phyloP scores from a whole-genome alignment of 2,113 vertebrate species.

The Cyanocitta stelleri region DNA sequence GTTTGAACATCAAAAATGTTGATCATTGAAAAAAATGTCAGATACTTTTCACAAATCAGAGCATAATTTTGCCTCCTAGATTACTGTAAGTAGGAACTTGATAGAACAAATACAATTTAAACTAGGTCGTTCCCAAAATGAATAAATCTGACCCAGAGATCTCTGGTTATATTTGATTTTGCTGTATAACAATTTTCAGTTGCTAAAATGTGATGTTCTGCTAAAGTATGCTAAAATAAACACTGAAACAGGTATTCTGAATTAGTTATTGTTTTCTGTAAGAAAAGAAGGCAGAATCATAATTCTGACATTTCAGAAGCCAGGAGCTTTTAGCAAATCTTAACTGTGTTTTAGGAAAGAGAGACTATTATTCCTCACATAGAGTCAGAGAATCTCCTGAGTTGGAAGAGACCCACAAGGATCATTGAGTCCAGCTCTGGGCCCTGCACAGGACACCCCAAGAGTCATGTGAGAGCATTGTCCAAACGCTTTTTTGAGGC shows the following conservation, averaged over 20 bases:
- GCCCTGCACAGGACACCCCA: neutral
- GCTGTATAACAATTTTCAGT: neutral
- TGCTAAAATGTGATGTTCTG: neutral
- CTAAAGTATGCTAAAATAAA: neutral
- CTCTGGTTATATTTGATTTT: neutral
- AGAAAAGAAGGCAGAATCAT: neutral
- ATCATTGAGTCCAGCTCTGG: too few relatives aligned
- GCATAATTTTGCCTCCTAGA: neutral
- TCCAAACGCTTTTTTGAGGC: neutral
- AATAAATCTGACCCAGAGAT: neutral
- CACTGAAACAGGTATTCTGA: neutral
- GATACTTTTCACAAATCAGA: neutral
- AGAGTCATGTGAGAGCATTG: neutral
- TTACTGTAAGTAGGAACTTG: neutral
- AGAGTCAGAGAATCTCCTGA: neutral
- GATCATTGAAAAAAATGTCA: neutral
- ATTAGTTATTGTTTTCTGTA: neutral
- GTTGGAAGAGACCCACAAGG: neutral
- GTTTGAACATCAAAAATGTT: neutral
- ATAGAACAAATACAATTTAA: neutral
- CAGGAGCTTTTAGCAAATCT: neutral
- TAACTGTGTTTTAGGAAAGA: neutral
- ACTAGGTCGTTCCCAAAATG: neutral
- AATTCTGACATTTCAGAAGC: neutral
- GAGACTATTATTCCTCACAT: neutral